phyloP scores from a whole-genome alignment of 1,140 invertebrate genomes.

The Dolichoris vasculosae region DNA sequence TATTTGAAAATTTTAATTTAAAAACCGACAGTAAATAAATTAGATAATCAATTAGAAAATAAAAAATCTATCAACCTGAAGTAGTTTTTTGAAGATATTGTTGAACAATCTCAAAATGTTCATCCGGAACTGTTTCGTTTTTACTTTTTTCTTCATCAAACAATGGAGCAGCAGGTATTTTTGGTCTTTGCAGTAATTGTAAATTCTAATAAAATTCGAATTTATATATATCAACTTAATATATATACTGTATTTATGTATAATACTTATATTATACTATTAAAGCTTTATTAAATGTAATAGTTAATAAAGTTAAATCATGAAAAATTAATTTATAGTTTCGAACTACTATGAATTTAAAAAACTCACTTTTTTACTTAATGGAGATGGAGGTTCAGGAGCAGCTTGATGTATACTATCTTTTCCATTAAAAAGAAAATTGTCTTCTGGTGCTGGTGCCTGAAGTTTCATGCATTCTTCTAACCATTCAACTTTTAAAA shows the following conservation, averaged over 20 bases:
- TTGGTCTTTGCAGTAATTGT: constrained; percentile 66
- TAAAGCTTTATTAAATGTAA: no score
- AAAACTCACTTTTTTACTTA: constrained; percentile 77
- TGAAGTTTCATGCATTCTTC: constrained; percentile 81
- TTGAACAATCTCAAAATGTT: constrained; percentile 62
- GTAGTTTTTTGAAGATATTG: constrained; percentile 63
- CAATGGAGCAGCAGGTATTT: constrained; percentile 58
- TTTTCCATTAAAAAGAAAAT: constrained; percentile 70
- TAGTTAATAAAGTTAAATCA: no score
- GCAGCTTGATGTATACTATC: constrained; percentile 59
- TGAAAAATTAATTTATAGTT: background rate
- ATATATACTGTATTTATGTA: no score
- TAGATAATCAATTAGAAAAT: no score
- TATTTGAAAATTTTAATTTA: background rate
- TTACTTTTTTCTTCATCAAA: constrained; percentile 58
- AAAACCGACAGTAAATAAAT: background rate
- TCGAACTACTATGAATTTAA: background rate
- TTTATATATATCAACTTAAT: background rate
- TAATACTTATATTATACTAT: no score
- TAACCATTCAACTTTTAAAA: constrained; percentile 84
- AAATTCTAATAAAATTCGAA: constrained; percentile 64
- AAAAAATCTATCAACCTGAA: constrained; percentile 49
- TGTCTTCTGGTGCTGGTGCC: constrained; percentile 77
- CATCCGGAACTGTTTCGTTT: constrained; percentile 35
- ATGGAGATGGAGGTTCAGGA: constrained; percentile 75